Evolutionary conservation across 1,140 invertebrate species (phyloP), one percentile per base, ranked within the genome.

Genomic region (Bombyx mori): DNA sequence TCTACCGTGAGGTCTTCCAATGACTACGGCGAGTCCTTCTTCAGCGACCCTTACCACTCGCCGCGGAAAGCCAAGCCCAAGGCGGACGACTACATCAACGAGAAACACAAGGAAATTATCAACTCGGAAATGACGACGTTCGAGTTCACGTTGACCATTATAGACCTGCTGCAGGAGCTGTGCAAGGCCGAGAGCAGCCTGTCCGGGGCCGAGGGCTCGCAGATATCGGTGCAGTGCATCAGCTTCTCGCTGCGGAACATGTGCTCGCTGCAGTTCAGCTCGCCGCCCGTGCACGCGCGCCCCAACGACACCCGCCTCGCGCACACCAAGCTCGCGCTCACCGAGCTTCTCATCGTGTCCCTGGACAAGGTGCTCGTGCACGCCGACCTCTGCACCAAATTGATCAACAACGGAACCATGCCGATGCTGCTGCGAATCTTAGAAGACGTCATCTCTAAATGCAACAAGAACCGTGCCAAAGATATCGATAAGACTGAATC

Each of bases 171-270:
- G 3, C 85, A 91, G 53, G 86, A 88, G 43, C 68, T 92, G n/a
- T 89, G 90, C 44, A 88, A 89, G 46, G 86, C 90, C 1, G 90
- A 91, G 55, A 85, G 84, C n/a, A 88, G 81, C 55, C 59, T 82
- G 22, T 70, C 79, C 2, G 82, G 81, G 8, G 75, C 89, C 1
- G 80, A 88, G n/a, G 88, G 89, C 2, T 89, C 90, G 42, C 89
- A 89, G 10, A 88, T 91, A 12, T 88, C 89, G 0, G 83, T 91
- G 61, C 89, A 92, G 52, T 89, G 91, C 12, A 73, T 92, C 2
- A 91, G 91, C 66, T 92, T 92, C 61, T 85, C 91, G 0, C 64
- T 92, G 12, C 89, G 91, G 43, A 90, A 90, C 44, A 65, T 92
- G 0, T 91, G 91, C 74, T 80, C 89, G 8, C 61, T 92, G 3